Base-by-base conservation (phyloP, 2,113 vertebrate genomes). In the Ovibos moschatus region DNA sequence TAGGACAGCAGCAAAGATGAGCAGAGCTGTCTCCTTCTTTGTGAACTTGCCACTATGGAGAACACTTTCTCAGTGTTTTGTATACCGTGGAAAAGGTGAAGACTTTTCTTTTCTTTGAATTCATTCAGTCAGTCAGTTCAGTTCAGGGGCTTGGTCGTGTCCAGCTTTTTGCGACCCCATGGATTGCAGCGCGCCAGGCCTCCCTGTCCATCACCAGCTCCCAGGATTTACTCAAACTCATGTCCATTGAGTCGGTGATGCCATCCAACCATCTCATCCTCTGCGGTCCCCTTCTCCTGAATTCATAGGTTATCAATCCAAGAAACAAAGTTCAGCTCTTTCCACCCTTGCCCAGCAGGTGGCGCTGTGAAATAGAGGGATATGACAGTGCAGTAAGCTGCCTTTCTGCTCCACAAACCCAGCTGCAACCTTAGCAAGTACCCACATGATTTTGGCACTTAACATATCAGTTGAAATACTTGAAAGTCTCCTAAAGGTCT, bases 331-430 rank as follows among this genome's bases (percentile, higher is more conserved):
- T 40, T 95, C 89, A 40, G 2, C 21, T 81, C 62, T 82, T 64
- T 87, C 82, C 27, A 47, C 67, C 67, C 71, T 97, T 76, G 91
- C 95, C 98, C 98, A 98, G 98, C 98, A 99, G 99, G 93, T 99
- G 98, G 98, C 98, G 92, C 98, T 98, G 87, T 98, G 92, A 97
- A 98, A 93, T 97, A 99, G 95, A 94, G 55, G 89, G 96, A 97
- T 60, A 25, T 36, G 28, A 21, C 53, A 25, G 43, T 13, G 27
- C 62, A 15, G 62, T 25, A 40, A 27, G 33, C 81, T 28, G 55
- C 36, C 58, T 91, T 94, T 67, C 40, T 60, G 89, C 76, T 95
- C 84, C 76, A 53, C 51, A 97, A 87, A 95, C 55, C 84, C 76
- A 62, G n/a, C 91, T 67, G 64, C 1, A 85, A 78, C 5, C 27